phyloP scores from a whole-genome alignment of 2,888 invertebrate genomes.

The Thereva nobilitata region DNA sequence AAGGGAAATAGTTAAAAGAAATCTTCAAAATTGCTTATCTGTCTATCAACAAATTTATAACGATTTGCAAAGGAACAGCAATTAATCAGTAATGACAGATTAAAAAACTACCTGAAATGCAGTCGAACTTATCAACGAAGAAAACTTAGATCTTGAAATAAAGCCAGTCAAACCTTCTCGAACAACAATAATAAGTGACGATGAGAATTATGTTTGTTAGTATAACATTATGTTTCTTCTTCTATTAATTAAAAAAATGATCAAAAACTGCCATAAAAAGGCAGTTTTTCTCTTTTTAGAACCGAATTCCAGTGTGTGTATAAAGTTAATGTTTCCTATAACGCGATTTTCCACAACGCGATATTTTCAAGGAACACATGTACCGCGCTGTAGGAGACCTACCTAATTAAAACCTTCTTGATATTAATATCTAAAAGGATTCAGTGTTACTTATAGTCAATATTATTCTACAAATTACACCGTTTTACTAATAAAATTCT shows the following conservation, averaged over 20 bases:
- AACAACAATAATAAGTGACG: conserved; percentile 4
- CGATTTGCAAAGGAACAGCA: conserved; percentile 14
- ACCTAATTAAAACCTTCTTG: no score
- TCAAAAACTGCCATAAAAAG: neutral
- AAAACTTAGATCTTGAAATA: neutral
- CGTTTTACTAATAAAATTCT: no score
- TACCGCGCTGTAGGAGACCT: neutral
- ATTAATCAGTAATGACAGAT: conserved; percentile 21
- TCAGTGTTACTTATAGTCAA: no score
- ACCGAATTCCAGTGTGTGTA: conserved; percentile 2
- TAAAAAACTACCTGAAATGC: neutral
- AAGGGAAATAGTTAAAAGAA: no score
- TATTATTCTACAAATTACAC: no score
- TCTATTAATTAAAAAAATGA: neutral
- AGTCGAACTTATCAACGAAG: conserved; percentile 1
- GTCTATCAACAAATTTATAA: conserved; percentile 27
- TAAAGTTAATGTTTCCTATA: neutral
- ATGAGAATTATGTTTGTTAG: neutral
- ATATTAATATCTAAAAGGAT: no score
- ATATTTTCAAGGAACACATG: neutral
- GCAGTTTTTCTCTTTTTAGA: conserved; percentile 1
- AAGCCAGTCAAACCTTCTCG: no score
- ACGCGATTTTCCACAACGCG: conserved; percentile 1
- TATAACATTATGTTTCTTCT: neutral
- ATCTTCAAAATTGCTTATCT: conserved; percentile 27